Conservation (phyloP, 2,113 vertebrate genomes). For the Rhinichthys klamathensis region DNA sequence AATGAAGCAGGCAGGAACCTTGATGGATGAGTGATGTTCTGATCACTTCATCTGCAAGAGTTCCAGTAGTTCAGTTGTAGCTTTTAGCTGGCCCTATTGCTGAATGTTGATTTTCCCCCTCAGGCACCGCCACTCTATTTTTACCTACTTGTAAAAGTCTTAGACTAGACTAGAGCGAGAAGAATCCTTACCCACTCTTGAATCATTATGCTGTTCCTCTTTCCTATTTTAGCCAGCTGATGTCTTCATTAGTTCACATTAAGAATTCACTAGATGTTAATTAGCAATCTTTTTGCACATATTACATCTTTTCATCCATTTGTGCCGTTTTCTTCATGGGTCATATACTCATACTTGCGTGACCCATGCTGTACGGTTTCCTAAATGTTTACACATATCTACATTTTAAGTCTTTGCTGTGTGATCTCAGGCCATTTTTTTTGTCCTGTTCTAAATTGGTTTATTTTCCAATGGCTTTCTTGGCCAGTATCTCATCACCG, state of each 20-base stretch:
- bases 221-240: slow-evolving; percentile 23
- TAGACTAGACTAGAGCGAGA: background rate
- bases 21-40: background rate
- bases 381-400: background rate
- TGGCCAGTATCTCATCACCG: background rate
- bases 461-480: slow-evolving; percentile 25
- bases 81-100: background rate
- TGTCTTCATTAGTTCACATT: slow-evolving; percentile 41
- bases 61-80: background rate
- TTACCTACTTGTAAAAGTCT: background rate
- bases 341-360: background rate
- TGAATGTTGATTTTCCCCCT: background rate
- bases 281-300: background rate
- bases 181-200: background rate
- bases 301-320: slow-evolving; percentile 20
- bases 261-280: slow-evolving; percentile 11
- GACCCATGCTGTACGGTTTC: background rate
- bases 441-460: background rate
- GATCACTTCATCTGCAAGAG: background rate
- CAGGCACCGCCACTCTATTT: background rate
- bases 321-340: background rate
- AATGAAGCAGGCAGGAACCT: background rate
- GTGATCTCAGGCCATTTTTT: background rate
- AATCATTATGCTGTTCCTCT: slow-evolving; percentile 18
- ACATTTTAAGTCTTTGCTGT: background rate